phyloP scores from a whole-genome alignment of 2,888 invertebrate genomes.

The Drosophila quasianomalipes region DNA sequence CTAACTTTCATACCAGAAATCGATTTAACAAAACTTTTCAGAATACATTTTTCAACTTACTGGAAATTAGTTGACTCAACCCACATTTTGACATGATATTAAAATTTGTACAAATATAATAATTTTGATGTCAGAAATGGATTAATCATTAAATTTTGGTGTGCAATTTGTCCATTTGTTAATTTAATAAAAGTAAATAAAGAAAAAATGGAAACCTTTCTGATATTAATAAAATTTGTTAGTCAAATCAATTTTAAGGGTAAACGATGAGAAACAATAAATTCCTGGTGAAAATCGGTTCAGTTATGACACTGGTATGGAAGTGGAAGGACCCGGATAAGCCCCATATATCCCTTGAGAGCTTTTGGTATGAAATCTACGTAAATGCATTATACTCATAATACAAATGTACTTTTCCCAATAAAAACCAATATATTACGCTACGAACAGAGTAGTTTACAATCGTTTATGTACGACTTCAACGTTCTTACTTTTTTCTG shows the following conservation, averaged over 20 bases:
- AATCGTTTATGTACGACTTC: neutral
- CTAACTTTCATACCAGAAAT: neutral
- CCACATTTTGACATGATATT: neutral
- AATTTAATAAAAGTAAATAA: neutral
- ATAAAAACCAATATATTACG: neutral
- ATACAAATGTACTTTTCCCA: neutral
- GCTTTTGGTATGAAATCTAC: slow-evolving; percentile 59
- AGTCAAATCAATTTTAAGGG: neutral
- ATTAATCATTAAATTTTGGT: neutral
- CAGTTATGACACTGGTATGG: neutral
- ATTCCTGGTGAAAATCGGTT: neutral
- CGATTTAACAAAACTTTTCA: neutral
- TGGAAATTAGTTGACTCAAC: too few species aligned
- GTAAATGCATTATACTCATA: neutral
- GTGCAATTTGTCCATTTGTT: neutral
- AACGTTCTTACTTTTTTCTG: neutral
- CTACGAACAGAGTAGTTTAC: neutral
- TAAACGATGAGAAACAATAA: neutral
- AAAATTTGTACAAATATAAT: neutral
- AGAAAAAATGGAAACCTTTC: neutral
- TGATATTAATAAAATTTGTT: neutral
- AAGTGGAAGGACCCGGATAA: slow-evolving; percentile 9
- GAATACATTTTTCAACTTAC: neutral
- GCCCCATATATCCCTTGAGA: neutral
- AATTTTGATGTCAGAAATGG: neutral